Evolutionary conservation across 92 coral and sea anemone species (phyloP), one percentile per base, ranked within the genome.

Genomic region (Paragorgia papillata): DNA sequence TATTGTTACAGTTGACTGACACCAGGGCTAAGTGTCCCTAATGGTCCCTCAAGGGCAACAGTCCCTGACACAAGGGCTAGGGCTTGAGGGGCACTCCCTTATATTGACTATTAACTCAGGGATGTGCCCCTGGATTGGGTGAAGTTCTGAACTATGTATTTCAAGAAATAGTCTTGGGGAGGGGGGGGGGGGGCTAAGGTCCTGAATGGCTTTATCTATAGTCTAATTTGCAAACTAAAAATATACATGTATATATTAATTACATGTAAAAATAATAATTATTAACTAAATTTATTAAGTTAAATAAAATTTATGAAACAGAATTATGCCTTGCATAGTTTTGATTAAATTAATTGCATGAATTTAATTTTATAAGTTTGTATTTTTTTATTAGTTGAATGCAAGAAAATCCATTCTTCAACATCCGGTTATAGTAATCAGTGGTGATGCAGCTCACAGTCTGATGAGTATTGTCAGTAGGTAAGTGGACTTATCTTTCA

Each of bases 361-460:
- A 31, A 14, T 56, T 59, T 63, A 39, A 67, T 40, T 56, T 40
- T 56, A 35, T 40, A 29, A 4, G 30, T 30, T 21, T 53, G 27
- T 5, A 5, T 80, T 74, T 46, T 41, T 57, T 53, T 51, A 56
- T 76, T 66, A 93, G 97, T 82, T 93, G 29, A 93, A 93, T 74
- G 78, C 91, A 50, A 89, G 83, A 37, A 61, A 83, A 49, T 79
- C 79, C 26, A 83, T 88, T 56, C 86, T 90, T 40, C 80, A 53
- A 21, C 68, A 90, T 46, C 97, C 97, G 21, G 91, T 93, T 22
- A 89, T 94, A 27, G 54, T 91, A 17, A 90, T 94, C 44, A 83
- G 86, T 58, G 97, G 98, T 57, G 86, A 69, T 41, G 93, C 86
- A 86, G 98, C 98, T 29, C 82, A 86, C 83, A 94, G 88, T 73